phyloP scores from a whole-genome alignment of 2,113 vertebrate species.

The Perccottus glenii region DNA sequence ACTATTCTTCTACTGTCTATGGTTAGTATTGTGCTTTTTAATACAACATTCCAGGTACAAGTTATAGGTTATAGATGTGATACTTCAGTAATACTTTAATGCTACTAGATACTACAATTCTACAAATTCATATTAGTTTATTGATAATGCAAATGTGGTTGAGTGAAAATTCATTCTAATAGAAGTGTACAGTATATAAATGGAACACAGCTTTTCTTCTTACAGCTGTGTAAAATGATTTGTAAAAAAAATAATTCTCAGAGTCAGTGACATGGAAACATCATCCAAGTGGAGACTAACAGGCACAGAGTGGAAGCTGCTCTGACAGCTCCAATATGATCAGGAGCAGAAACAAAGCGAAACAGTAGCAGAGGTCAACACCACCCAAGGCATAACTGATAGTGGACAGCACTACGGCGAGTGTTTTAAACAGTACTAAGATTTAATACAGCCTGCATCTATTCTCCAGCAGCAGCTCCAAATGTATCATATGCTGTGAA shows the following conservation, averaged over 20 bases:
- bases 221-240: neutral
- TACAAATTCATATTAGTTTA: no score
- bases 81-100: no score
- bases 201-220: neutral
- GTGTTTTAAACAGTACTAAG: neutral
- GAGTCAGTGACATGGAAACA: conserved; percentile 2
- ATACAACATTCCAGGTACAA: no score
- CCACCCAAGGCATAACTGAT: neutral
- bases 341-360: conserved; percentile 26
- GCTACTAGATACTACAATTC: no score
- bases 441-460: neutral
- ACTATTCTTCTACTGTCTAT: no score
- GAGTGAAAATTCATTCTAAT: no score
- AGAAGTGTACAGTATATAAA: neutral
- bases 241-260: neutral
- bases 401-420: neutral
- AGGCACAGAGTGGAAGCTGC: neutral
- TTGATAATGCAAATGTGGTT: no score
- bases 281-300: neutral
- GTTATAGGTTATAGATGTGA: no score
- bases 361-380: conserved; percentile 42
- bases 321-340: conserved; percentile 38
- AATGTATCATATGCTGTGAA: neutral
- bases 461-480: neutral
- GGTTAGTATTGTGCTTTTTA: no score